Evolutionary conservation across 2,113 vertebrate genomes (phyloP).

Genomic region (Nipponia nippon): DNA sequence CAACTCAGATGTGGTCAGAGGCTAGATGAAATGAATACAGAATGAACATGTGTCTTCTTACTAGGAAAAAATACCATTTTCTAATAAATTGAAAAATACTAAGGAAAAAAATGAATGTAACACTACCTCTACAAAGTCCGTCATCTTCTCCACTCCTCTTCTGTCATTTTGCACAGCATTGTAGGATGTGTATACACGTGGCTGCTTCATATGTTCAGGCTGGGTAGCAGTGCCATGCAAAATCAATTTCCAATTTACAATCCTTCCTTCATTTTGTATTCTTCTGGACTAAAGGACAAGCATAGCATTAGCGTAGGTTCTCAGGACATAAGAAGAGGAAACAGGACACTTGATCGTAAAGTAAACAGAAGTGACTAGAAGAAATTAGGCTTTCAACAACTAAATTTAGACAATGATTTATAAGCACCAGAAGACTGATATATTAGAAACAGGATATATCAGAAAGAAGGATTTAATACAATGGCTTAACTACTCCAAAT

Average conservation of each 20-base stretch:
- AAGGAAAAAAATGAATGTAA: background rate
- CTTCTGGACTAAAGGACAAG: slow-evolving; percentile 82
- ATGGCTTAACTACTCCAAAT: background rate
- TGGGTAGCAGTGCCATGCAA: slow-evolving; percentile 89
- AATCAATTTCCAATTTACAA: slow-evolving; percentile 94
- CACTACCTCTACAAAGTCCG: slow-evolving; percentile 78
- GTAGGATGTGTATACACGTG: slow-evolving; percentile 91
- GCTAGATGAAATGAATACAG: background rate
- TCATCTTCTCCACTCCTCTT: slow-evolving; percentile 89
- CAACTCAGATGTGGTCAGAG: background rate
- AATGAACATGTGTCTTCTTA: background rate
- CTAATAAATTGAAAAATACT: background rate
- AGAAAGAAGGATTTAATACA: background rate
- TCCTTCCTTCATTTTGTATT: slow-evolving; percentile 91
- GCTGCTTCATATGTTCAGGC: slow-evolving; percentile 89
- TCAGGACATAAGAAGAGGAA: background rate
- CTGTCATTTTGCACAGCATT: slow-evolving; percentile 96
- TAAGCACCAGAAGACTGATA: background rate
- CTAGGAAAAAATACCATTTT: background rate
- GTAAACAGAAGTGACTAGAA: background rate
- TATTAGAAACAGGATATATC: background rate
- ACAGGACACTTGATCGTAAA: background rate
- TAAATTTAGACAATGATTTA: background rate
- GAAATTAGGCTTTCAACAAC: background rate
- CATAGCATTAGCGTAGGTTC: background rate